Evolutionary conservation across 2,113 vertebrate genomes (phyloP).

Genomic region (Alligator sinensis): DNA sequence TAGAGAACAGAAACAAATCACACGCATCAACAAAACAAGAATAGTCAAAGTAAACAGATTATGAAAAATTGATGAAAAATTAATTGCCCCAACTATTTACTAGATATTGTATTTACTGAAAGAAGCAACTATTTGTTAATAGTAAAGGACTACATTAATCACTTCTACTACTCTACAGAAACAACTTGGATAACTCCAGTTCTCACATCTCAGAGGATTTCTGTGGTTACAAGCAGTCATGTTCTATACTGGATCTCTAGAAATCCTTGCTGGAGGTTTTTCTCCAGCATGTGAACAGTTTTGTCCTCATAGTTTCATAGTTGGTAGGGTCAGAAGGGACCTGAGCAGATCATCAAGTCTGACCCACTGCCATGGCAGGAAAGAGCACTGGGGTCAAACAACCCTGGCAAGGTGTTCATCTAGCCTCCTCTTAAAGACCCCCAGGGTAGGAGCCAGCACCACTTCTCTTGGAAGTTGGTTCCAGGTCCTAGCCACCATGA

Average conservation of each 20-base stretch:
- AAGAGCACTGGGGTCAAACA: too few relatives aligned
- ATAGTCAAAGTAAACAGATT: neutral
- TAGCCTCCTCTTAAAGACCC: too few relatives aligned
- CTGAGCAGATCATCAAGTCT: too few relatives aligned
- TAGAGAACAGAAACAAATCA: neutral
- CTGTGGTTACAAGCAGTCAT: neutral
- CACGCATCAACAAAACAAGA: neutral
- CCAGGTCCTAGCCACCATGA: too few relatives aligned
- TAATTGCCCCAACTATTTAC: neutral
- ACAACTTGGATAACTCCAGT: neutral
- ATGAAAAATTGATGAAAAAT: constrained; percentile 1
- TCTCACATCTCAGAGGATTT: neutral
- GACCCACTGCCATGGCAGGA: too few relatives aligned
- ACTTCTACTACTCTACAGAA: neutral
- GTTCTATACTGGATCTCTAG: neutral
- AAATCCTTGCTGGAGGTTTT: neutral
- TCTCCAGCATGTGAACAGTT: neutral
- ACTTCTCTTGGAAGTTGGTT: too few relatives aligned
- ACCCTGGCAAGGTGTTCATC: too few relatives aligned
- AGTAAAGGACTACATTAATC: neutral
- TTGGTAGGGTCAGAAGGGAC: too few relatives aligned
- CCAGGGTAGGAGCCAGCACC: too few relatives aligned
- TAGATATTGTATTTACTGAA: neutral
- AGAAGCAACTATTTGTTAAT: neutral
- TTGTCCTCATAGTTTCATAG: neutral